These are phyloP conservation scores for Rhynchonycteris naso DNA, from an alignment of 2,797 vertebrate species.

Conservation along the genomic window DNA sequence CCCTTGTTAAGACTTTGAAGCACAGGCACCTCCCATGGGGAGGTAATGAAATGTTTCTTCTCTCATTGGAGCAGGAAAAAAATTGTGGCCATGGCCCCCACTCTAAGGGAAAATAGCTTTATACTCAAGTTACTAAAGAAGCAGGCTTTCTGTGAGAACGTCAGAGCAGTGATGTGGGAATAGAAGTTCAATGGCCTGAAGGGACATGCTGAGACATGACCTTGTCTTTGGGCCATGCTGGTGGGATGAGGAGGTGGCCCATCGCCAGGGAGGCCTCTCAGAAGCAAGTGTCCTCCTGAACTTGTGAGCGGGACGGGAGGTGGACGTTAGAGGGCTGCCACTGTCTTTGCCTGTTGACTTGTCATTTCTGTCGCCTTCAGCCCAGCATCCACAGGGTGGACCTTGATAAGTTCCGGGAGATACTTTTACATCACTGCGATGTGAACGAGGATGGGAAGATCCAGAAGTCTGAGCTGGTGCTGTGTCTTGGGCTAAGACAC, in stretches of 20 bases:
- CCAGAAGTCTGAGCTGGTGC: conserved; percentile 94
- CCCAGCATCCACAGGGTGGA: conserved; percentile 93
- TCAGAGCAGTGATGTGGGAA: background rate
- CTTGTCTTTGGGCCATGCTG: background rate
- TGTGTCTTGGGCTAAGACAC: conserved; percentile 95
- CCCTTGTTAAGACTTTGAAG: background rate
- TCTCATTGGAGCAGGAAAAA: background rate
- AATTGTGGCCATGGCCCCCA: background rate
- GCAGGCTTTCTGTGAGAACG: background rate
- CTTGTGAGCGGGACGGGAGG: background rate
- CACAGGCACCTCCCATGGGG: background rate
- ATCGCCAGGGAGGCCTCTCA: too few relatives aligned
- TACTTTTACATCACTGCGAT: conserved; percentile 94
- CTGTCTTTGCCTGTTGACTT: background rate
- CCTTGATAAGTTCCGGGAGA: conserved; percentile 92
- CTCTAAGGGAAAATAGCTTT: background rate
- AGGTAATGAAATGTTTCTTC: background rate
- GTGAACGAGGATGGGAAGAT: conserved; percentile 97
- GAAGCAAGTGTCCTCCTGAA: background rate
- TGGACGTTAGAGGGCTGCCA: fast-evolving
- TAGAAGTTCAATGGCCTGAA: background rate
- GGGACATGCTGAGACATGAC: background rate
- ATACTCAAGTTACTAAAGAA: background rate
- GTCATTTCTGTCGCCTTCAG: conserved; percentile 83
- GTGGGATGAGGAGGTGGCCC: background rate